Conservation (phyloP, 2,888 invertebrate genomes). For the Archips crataeganus region DNA sequence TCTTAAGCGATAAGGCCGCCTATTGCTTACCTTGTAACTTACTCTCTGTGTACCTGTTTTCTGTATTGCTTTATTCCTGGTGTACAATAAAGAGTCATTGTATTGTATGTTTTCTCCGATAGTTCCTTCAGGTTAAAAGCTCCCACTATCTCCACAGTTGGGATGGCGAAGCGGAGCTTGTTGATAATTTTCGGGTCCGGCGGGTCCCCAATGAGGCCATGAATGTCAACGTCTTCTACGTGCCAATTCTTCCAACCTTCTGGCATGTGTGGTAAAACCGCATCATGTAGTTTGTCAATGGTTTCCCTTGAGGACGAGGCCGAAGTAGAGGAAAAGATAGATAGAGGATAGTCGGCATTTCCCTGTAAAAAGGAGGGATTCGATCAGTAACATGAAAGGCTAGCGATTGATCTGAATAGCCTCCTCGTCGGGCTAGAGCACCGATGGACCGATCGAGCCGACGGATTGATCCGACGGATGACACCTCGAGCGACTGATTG, state of each 20-base stretch:
- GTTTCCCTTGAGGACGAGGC: not conserved
- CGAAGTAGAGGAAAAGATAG: not conserved
- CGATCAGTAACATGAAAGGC: not conserved
- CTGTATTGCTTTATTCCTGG: too few relatives aligned
- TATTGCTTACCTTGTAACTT: too few relatives aligned
- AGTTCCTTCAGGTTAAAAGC: not conserved
- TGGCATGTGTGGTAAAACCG: not conserved
- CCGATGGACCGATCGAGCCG: too few relatives aligned
- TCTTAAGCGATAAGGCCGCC: too few relatives aligned
- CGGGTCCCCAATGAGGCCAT: not conserved
- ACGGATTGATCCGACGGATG: too few relatives aligned
- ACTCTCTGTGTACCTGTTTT: too few relatives aligned
- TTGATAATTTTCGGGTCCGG: slow-evolving; percentile 7
- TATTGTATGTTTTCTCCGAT: slow-evolving; percentile 2
- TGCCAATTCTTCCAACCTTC: slow-evolving; percentile 4
- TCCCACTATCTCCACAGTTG: too few relatives aligned
- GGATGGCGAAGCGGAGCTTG: not conserved
- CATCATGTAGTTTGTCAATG: not conserved
- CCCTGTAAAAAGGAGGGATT: not conserved
- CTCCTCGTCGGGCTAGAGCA: too few relatives aligned
- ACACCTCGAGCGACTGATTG: too few relatives aligned
- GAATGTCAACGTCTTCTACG: not conserved
- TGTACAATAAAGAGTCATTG: too few relatives aligned
- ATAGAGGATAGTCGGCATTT: slow-evolving; percentile 1
- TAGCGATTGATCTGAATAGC: too few relatives aligned